phyloP scores from a whole-genome alignment of 2,113 vertebrate species.

The Paedocypris sp. region DNA sequence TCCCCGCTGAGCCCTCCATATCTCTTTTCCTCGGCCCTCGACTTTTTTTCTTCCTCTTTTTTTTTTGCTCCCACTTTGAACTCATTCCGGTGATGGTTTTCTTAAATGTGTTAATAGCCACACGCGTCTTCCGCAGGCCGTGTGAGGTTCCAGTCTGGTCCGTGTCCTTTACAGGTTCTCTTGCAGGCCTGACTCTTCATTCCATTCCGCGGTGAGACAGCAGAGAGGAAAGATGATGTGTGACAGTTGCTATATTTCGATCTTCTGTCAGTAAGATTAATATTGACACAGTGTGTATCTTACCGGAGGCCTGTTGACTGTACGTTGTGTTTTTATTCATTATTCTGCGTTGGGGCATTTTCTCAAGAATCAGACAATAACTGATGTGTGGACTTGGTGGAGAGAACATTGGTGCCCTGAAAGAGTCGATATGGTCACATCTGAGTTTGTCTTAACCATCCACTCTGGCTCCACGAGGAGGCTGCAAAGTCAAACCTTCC shows the following conservation, averaged over 20 bases:
- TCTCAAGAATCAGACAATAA: conserved; percentile 75
- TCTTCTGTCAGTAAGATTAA: conserved; percentile 73
- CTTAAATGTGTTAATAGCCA: no score
- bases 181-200: conserved; percentile 45
- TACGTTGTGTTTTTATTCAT: conserved; percentile 68
- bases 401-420: conserved; percentile 49
- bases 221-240: conserved; percentile 64
- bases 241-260: conserved; percentile 73
- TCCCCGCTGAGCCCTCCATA: conserved; percentile 21
- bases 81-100: no score
- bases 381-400: conserved; percentile 63
- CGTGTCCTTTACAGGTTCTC: conserved; percentile 23
- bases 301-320: conserved; percentile 62
- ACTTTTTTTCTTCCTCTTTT: not conserved
- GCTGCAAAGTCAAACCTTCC: conserved; percentile 21
- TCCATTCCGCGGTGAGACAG: conserved; percentile 55
- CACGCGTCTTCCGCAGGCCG: no score
- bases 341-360: conserved; percentile 61
- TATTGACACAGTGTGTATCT: conserved; percentile 72
- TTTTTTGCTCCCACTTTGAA: not conserved
- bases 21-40: conserved; percentile 3
- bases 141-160: conserved; percentile 36
- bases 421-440: conserved; percentile 51
- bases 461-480: conserved; percentile 9
- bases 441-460: conserved; percentile 34